These are phyloP conservation scores for Camponotus floridanus DNA, from an alignment of 1,140 invertebrate species.

Conservation along the genomic window DNA sequence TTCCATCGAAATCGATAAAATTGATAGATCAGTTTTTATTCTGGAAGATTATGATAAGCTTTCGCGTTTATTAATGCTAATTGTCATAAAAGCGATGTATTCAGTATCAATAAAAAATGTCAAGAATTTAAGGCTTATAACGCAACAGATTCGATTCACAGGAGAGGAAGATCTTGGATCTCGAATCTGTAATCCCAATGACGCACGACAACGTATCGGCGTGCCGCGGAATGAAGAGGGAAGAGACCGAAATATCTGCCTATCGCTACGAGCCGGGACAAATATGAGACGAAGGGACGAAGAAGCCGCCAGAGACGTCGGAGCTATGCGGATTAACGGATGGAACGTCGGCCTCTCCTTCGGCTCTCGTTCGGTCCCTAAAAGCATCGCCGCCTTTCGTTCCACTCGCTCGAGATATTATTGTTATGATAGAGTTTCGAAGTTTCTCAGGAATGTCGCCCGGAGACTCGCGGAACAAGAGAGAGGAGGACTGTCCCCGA, in stretches of 20 bases:
- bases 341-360: constrained; percentile 47
- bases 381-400: constrained; percentile 60
- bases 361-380: not conserved
- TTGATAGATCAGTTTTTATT: not conserved
- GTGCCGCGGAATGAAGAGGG: constrained; percentile 41
- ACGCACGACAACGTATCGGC: constrained; percentile 71
- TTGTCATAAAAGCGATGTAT: not conserved
- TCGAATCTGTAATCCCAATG: constrained; percentile 77
- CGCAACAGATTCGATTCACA: constrained; percentile 6
- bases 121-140: not conserved
- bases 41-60: not conserved
- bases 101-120: not conserved
- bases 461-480: constrained; percentile 2
- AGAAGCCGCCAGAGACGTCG: constrained; percentile 58
- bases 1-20: not conserved
- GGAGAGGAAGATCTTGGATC: constrained; percentile 11
- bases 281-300: constrained; percentile 70
- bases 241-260: constrained; percentile 77
- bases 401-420: constrained; percentile 57
- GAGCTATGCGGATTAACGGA: constrained; percentile 79
- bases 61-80: constrained; percentile 6
- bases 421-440: constrained; percentile 64
- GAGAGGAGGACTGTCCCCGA: not conserved
- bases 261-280: constrained; percentile 52
- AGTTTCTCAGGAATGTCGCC: constrained; percentile 65